A percentile compares a stretch with the other conserved stretches of the same genome.
These are phyloP conservation scores for Rhipidura dahli DNA, from an alignment of 2,113 vertebrate species.

Conservation along the genomic window DNA sequence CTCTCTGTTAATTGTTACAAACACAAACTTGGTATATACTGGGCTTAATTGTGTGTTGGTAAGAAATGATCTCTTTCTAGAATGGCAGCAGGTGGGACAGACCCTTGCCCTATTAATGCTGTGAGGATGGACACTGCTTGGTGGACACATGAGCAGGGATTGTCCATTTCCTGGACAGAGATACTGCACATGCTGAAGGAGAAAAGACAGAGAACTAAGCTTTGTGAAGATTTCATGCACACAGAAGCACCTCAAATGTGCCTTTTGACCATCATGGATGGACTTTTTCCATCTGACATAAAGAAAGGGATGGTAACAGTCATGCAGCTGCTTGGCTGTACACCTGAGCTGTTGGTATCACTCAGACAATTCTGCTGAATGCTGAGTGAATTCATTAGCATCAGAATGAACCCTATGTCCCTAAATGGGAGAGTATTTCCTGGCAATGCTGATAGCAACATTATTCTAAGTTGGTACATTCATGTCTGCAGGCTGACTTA, in stretches of 20 bases:
- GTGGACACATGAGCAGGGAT: not conserved
- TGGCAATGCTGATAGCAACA: not conserved
- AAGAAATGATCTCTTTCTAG: not conserved
- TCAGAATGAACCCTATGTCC: not conserved
- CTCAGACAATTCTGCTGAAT: not conserved
- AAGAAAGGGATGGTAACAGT: not conserved
- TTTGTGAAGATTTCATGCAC: not conserved
- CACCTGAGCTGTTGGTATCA: not conserved
- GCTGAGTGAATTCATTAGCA: conserved; percentile 5
- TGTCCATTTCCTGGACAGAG: not conserved
- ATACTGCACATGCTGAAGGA: not conserved
- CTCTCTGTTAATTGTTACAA: not conserved
- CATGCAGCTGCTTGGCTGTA: not conserved
- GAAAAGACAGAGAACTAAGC: not conserved
- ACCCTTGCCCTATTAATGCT: not conserved
- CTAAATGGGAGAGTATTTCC: not conserved
- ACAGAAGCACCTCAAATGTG: not conserved
- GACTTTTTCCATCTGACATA: not conserved
- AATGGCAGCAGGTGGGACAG: not conserved
- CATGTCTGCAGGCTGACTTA: not conserved
- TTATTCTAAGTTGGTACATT: conserved; percentile 26
- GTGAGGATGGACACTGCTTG: rapidly evolving
- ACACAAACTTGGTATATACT: not conserved
- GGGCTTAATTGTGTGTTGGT: not conserved
- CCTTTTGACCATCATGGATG: not conserved